A percentile compares a stretch with the other conserved stretches of the same genome.
Evolutionary conservation across 2,888 invertebrate species (phyloP).

Genomic region (Agriopis marginaria): DNA sequence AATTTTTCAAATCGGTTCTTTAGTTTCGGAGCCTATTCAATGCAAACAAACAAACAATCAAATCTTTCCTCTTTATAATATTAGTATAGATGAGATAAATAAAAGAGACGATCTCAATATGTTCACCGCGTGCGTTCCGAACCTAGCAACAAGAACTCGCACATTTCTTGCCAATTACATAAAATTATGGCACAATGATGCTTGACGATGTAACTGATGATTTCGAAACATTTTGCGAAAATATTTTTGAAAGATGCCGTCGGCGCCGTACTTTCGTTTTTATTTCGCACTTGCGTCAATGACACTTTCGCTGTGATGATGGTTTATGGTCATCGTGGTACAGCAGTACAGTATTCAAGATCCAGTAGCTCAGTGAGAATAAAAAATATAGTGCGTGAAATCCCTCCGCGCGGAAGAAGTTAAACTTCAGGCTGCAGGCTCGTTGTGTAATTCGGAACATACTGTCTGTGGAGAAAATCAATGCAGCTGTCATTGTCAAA

Average conservation of each 20-base stretch:
- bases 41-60: no score
- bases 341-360: neutral
- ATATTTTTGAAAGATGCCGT: slow-evolving; percentile 23
- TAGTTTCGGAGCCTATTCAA: no score
- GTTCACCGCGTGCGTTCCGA: neutral
- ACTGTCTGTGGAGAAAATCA: no score
- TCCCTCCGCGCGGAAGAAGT: no score
- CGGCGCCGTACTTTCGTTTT: slow-evolving; percentile 44
- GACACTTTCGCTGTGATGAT: slow-evolving; percentile 43
- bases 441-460: no score
- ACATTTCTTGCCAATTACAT: slow-evolving; percentile 15
- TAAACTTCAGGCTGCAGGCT: no score
- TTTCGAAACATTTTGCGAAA: slow-evolving; percentile 27
- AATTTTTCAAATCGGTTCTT: no score
- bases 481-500: no score
- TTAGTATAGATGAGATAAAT: no score
- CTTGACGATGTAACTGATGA: slow-evolving; percentile 21
- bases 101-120: neutral
- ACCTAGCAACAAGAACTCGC: slow-evolving; percentile 6
- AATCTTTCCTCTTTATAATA: no score
- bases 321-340: slow-evolving; percentile 21
- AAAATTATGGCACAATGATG: slow-evolving; percentile 13
- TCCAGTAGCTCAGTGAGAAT: slow-evolving; percentile 5
- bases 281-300: slow-evolving; percentile 45
- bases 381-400: no score